These are phyloP conservation scores for Drosophila sucinea DNA, from an alignment of 1,140 invertebrate genomes.

Conservation along the genomic window DNA sequence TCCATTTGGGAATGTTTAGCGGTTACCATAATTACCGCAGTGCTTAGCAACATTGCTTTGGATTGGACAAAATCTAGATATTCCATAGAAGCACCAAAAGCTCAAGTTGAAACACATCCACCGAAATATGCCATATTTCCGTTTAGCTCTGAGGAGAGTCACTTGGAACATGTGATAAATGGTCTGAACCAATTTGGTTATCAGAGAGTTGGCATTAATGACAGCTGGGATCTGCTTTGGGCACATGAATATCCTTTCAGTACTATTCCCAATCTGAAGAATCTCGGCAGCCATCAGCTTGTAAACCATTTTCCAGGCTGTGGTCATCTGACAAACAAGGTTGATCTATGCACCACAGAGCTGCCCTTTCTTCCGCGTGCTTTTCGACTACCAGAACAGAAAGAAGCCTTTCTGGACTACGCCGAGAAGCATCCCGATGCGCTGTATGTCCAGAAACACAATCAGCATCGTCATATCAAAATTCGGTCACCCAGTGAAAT, in stretches of 20 bases:
- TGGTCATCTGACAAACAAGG: conserved; percentile 97
- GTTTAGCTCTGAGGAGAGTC: conserved; percentile 84
- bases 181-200: conserved; percentile 90
- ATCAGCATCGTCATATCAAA: conserved; percentile 94
- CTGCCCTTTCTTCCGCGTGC: conserved; percentile 92
- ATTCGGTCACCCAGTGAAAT: conserved; percentile 89
- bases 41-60: conserved; percentile 32
- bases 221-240: conserved; percentile 96
- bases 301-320: conserved; percentile 98
- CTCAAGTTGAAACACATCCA: neutral
- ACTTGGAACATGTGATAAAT: conserved; percentile 90
- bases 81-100: neutral
- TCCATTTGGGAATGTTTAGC: conserved; percentile 61
- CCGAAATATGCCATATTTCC: conserved; percentile 84
- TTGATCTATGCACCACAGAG: conserved; percentile 91
- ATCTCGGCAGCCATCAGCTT: conserved; percentile 89
- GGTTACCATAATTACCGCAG: conserved; percentile 57
- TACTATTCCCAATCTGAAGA: conserved; percentile 85
- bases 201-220: conserved; percentile 84
- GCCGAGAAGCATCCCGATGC: conserved; percentile 87
- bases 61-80: neutral
- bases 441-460: conserved; percentile 96
- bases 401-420: conserved; percentile 89
- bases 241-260: conserved; percentile 96
- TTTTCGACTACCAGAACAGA: conserved; percentile 93